Evolutionary conservation across 2,888 invertebrate species (phyloP), one percentile per base, ranked within the genome.

Genomic region (Catonia carolina): DNA sequence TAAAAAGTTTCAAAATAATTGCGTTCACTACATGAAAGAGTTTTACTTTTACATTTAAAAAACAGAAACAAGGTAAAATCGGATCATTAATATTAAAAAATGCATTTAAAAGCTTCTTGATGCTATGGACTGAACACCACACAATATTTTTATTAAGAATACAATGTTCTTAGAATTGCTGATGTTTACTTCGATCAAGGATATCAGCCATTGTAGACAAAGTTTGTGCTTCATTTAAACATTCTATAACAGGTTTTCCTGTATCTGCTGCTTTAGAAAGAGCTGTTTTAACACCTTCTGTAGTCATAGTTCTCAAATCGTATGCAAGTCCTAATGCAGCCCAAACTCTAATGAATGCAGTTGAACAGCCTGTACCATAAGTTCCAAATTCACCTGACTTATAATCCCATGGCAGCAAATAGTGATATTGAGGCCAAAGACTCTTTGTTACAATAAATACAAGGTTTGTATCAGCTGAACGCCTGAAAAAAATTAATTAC

Each of bases 401-500:
- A 72, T 87, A 90, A 67, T 91, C 90, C 73, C 83, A 82, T 0
- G 89, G 86, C 18, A 86, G 70, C 18, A 87, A 68, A 65, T 90
- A 89, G 68, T 91, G 90, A 68, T 88, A 91, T 60, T 85, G 83
- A 0, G 84, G 81, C 90, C 90, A 90, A 68, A 84, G 84, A 2
- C 83, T 83, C 70, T 85, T 86, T 2, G 79, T 80, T 3, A 89
- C 70, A 49, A 90, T 71, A 70, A 90, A 90, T 7, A 89, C 83
- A 61, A 82, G 73, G 69, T 87, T 88, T 2, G 86, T 84, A 64
- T 89, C 86, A 2, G 78, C 76, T 0, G 84, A 83, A 61, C 76
- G 82, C 68, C 85, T 86, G 67, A 33, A 69, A 60, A 15, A 49
- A 23, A 57, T 10, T n/a, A n/a, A n/a, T n/a, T n/a, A n/a, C n/a